These are phyloP conservation scores for Musca vetustissima DNA, from an alignment of 1,140 invertebrate genomes.

Conservation along the genomic window DNA sequence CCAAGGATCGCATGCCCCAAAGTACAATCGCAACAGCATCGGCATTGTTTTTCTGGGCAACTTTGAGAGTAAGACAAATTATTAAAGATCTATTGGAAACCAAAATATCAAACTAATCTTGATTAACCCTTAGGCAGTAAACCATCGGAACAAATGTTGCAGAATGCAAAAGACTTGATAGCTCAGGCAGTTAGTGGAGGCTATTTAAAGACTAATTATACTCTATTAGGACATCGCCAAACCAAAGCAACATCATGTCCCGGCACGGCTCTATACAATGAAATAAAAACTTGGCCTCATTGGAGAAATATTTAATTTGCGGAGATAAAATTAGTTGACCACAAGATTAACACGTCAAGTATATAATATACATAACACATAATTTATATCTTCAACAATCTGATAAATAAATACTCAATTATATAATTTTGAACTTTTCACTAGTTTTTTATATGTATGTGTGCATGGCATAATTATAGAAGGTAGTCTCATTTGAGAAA, in stretches of 20 bases:
- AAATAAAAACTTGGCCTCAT: constrained; percentile 60
- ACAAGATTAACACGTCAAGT: background rate
- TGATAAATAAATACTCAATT: too few relatives aligned
- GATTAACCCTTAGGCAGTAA: constrained; percentile 31
- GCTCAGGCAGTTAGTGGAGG: constrained; percentile 60
- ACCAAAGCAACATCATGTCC: constrained; percentile 69
- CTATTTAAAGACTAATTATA: constrained; percentile 42
- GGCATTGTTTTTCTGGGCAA: constrained; percentile 68
- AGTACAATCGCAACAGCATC: constrained; percentile 68
- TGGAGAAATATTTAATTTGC: constrained; percentile 36
- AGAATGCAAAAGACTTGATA: constrained; percentile 65
- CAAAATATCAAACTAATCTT: background rate
- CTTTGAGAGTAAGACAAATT: constrained; percentile 48
- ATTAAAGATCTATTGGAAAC: background rate
- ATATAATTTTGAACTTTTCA: too few relatives aligned
- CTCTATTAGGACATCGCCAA: constrained; percentile 70
- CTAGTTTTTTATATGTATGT: too few relatives aligned
- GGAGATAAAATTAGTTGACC: too few relatives aligned
- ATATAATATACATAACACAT: too few relatives aligned
- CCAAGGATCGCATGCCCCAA: constrained; percentile 66
- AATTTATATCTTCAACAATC: too few relatives aligned
- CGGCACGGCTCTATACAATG: constrained; percentile 60
- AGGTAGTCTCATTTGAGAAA: too few relatives aligned
- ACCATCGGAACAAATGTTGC: constrained; percentile 63
- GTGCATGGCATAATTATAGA: too few relatives aligned